These are phyloP conservation scores for Gryon sp. DNA, from an alignment of 1,140 invertebrate genomes.

Conservation along the genomic window DNA sequence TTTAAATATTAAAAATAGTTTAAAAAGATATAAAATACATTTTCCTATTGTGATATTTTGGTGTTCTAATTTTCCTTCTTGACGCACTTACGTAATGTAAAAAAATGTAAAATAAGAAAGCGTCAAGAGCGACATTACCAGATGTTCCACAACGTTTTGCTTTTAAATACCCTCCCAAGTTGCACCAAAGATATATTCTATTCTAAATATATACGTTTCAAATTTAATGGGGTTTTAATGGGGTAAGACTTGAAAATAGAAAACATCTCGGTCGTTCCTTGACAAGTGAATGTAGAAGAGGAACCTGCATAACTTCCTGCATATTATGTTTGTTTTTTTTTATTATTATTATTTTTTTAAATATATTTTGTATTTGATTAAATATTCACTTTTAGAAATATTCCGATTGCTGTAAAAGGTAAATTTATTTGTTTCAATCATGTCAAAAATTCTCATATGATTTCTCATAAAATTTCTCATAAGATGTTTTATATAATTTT, in stretches of 20 bases:
- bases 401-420: no score
- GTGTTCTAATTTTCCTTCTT: neutral
- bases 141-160: conserved; percentile 27
- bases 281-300: conserved; percentile 22
- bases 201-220: conserved; percentile 43
- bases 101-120: conserved; percentile 33
- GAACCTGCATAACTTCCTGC: conserved; percentile 44
- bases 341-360: no score
- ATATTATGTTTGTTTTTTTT: no score
- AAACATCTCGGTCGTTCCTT: conserved; percentile 24
- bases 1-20: no score
- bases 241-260: conserved; percentile 24
- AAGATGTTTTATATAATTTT: no score
- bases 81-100: conserved; percentile 12
- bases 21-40: no score
- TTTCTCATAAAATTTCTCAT: no score
- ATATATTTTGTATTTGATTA: conserved; percentile 1
- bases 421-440: no score
- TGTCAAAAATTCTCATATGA: no score
- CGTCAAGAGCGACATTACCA: conserved; percentile 15
- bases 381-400: no score
- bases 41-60: no score
- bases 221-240: conserved; percentile 43
- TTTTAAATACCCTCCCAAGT: conserved; percentile 43
- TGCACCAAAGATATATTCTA: conserved; percentile 38